Evolutionary conservation across 2,113 vertebrate genomes (phyloP).

Genomic region (Pimephales promelas): DNA sequence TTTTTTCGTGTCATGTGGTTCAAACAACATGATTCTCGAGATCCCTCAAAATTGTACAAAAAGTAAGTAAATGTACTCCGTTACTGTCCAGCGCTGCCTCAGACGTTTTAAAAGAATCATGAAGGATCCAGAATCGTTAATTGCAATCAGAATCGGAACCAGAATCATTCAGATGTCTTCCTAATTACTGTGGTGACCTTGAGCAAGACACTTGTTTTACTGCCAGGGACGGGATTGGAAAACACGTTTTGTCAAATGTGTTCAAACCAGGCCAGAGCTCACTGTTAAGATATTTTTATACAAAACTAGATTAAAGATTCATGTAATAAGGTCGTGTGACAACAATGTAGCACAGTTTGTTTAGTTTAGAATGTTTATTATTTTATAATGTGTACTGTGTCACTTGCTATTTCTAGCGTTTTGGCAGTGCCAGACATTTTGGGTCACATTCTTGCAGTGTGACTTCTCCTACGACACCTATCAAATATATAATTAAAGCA

Average conservation of each 20-base stretch:
- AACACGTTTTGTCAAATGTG: not conserved
- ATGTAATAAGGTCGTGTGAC: not conserved
- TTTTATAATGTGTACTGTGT: conserved; percentile 21
- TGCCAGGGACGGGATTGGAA: not conserved
- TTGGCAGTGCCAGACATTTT: not conserved
- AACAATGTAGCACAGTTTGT: conserved; percentile 5
- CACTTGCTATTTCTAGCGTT: not conserved
- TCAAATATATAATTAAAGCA: conserved; percentile 6
- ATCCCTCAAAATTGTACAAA: too few relatives aligned
- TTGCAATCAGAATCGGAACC: not conserved
- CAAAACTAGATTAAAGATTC: not conserved
- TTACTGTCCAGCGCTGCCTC: too few relatives aligned
- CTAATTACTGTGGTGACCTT: not conserved
- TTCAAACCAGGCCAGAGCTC: not conserved
- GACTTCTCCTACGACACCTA: not conserved
- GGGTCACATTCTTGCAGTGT: not conserved
- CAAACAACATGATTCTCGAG: too few relatives aligned
- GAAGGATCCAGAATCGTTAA: not conserved
- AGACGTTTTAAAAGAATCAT: not conserved
- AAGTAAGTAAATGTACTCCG: too few relatives aligned
- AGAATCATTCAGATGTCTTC: not conserved
- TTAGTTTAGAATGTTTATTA: conserved; percentile 15
- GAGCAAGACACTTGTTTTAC: not conserved
- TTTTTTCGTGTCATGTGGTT: too few relatives aligned
- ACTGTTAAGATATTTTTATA: not conserved